Evolutionary conservation across 2,113 vertebrate genomes (phyloP).

Genomic region (Silurus glanis): DNA sequence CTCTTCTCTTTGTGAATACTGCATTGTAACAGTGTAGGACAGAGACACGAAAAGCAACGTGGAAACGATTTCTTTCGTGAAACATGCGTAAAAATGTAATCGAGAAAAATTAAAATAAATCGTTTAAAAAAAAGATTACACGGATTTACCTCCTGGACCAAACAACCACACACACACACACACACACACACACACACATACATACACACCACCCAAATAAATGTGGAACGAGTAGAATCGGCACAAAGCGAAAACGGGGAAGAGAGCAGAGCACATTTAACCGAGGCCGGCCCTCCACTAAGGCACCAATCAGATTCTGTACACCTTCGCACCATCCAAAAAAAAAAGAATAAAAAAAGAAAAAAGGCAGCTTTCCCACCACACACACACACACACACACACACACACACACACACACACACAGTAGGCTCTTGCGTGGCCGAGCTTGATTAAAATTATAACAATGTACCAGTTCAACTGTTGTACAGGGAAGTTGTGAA

Average conservation of each 20-base stretch:
- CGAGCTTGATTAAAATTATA: neutral
- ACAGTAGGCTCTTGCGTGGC: neutral
- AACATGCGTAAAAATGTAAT: slow-evolving; percentile 37
- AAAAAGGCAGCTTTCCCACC: neutral
- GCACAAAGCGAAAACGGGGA: neutral
- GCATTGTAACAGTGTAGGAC: neutral
- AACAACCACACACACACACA: too few species aligned
- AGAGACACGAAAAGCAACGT: slow-evolving; percentile 22
- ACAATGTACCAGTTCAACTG: neutral
- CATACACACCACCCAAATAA: neutral
- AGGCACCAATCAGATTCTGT: slow-evolving; percentile 45
- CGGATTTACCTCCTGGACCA: too few species aligned
- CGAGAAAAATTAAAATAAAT: neutral
- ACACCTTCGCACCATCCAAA: neutral
- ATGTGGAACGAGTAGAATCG: slow-evolving; percentile 3
- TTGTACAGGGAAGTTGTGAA: neutral
- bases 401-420: too few species aligned
- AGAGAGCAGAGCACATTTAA: slow-evolving; percentile 22
- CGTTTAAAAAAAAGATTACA: slow-evolving; percentile 28
- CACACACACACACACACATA: too few species aligned
- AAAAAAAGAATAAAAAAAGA: neutral
- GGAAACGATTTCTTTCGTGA: slow-evolving; percentile 26
- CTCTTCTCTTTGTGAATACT: slow-evolving; percentile 12
- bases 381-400: neutral
- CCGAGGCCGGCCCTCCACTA: slow-evolving; percentile 28